Base-by-base conservation (phyloP, 1,140 invertebrate genomes). In the Caenorhabditis latens region DNA sequence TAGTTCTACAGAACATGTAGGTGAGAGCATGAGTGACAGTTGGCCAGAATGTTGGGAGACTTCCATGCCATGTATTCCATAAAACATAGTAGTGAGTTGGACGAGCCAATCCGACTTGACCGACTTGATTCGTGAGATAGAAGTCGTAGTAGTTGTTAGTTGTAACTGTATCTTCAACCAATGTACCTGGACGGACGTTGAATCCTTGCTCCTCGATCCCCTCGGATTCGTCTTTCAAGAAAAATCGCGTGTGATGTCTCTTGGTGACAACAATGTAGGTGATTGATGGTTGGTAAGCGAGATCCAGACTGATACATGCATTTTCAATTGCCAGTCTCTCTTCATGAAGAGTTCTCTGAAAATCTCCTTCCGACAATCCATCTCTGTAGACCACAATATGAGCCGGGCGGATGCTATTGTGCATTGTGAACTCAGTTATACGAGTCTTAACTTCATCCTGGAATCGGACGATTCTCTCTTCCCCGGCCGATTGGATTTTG, bases 191-290 rank as follows among this genome's bases (percentile, higher is more conserved):
- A 13, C 21, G 48, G 9, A 84, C 19, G n/a, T 84, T 84, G 32
- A 53, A 53, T 53, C 50, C 50, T 16, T 53, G 50, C 50, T 9
- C 16, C 50, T 53, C 50, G 4, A 32, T 40, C 83, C 75, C 24
- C 53, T 48, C 21, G 40, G n/a, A 32, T 32, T 32, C 32, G 32
- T 46, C n/a, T 14, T 84, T 40, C 3, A 67, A 32, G 85, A 83
- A 86, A 53, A 86, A 86, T 3, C 58, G 24, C 0, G 85, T 86
- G 42, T 86, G 85, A 46, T 86, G 85, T 42, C 85, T 19, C 79
- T 86, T 86, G 40, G 71, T 57, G 50, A 46, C 42, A 24, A 86
- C 85, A 53, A 86, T 86, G 50, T 86, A 86, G 9, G 85, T 86
- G 32, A 86, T 14, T 42, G 85, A 53, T 48, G 84, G 84, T 19